Evolutionary conservation across 1,140 invertebrate genomes (phyloP).

Genomic region (Ylistrum balloti): DNA sequence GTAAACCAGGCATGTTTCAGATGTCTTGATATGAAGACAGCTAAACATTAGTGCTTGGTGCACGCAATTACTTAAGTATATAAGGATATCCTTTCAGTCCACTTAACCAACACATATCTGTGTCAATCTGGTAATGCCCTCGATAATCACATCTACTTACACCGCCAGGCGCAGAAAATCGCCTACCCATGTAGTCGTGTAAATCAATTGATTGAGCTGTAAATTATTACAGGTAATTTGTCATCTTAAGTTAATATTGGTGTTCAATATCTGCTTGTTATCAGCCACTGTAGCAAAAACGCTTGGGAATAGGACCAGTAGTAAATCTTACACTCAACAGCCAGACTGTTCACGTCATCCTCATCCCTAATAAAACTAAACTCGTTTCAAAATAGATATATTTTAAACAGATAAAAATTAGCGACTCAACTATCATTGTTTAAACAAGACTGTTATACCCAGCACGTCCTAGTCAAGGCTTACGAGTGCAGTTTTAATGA

Average conservation of each 20-base stretch:
- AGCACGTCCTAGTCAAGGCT: not conserved
- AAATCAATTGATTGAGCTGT: not conserved
- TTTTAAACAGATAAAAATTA: no score
- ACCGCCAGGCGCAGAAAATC: not conserved
- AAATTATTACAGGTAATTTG: not conserved
- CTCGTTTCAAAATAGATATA: no score
- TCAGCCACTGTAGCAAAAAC: not conserved
- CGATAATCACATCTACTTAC: not conserved
- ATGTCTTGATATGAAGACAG: no score
- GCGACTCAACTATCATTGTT: not conserved
- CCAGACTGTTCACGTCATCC: no score
- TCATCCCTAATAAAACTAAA: no score
- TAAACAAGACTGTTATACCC: not conserved
- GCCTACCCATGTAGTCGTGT: not conserved
- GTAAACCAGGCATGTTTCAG: no score
- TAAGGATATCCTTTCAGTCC: not conserved
- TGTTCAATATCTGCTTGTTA: not conserved
- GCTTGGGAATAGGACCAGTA: not conserved
- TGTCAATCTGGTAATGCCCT: no score
- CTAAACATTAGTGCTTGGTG: no score
- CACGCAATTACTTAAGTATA: not conserved
- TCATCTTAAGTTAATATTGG: constrained; percentile 13
- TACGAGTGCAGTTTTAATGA: not conserved
- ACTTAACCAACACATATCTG: not conserved
- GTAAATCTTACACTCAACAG: not conserved